Evolutionary conservation across 1,140 invertebrate genomes (phyloP).

Genomic region (Bombus soroeensis): DNA sequence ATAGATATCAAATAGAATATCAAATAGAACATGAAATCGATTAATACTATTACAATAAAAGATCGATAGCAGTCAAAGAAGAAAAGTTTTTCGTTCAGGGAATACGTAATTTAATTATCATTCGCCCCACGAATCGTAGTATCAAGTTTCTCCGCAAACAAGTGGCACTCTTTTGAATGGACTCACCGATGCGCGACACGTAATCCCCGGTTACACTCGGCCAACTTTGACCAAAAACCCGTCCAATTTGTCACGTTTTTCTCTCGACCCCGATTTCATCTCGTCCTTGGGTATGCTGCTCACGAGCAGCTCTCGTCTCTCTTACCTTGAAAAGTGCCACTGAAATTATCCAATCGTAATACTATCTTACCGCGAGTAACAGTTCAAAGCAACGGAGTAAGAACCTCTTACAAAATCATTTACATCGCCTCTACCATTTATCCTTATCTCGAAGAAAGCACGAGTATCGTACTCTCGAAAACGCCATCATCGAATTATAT

Average conservation of each 20-base stretch:
- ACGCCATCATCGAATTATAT: neutral
- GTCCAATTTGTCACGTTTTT: conserved; percentile 27
- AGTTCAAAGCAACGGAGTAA: neutral
- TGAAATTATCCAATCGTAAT: neutral
- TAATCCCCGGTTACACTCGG: neutral
- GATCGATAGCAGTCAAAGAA: neutral
- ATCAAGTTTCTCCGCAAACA: neutral
- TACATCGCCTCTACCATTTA: neutral
- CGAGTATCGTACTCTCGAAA: neutral
- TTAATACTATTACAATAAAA: neutral
- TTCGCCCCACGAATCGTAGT: conserved; percentile 6
- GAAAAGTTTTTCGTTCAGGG: neutral
- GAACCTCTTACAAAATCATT: neutral
- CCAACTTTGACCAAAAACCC: neutral
- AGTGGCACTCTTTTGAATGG: neutral
- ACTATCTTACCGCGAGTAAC: neutral
- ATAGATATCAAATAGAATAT: neutral
- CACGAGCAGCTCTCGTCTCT: neutral
- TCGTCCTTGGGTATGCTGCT: neutral
- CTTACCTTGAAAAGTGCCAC: conserved; percentile 13
- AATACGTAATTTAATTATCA: neutral
- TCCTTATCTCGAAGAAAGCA: neutral
- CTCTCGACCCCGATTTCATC: conserved; percentile 32
- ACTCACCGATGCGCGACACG: neutral
- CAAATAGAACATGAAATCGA: neutral